Evolutionary conservation across 1,140 invertebrate genomes (phyloP), one percentile per base, ranked within the genome.

Genomic region (Cydia splendana): DNA sequence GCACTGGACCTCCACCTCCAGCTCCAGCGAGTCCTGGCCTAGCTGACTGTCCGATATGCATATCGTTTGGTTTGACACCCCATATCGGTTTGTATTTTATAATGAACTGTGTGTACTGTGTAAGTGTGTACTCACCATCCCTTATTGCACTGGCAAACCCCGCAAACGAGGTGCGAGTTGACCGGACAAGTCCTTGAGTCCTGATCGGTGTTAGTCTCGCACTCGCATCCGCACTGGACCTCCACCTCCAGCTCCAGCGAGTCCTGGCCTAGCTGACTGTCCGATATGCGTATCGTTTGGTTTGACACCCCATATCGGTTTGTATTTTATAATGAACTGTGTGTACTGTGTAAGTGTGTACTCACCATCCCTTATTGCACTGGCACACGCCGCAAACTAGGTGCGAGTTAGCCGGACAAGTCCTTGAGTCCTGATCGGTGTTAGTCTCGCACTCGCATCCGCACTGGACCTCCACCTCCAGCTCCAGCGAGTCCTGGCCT

Each of bases 361-460:
- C 88, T 88, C 84, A 95, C 95, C 95, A 95, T 84, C 94, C 94
- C 75, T 91, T 85, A 77, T 94, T 88, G 77, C 95, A 96, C 38
- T 87, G 83, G 77, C 95, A 95, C 75, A 93, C 93, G 67, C 95
- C 95, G 78, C 95, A 96, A 20, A 93, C 83, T 13, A 94, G 81
- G 34, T 91, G 91, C 3, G 95, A 94, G 81, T 95, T 91, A 30
- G 80, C 76, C 6, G 94, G 91, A 79, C 93, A 94, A 30, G 85
- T 86, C 24, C 76, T 69, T 77, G 85, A 79, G 65, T 82, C 80
- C 74, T 80, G 77, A 15, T 80, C 76, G 34, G 77, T 9, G 20
- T 88, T 85, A 5, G 82, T 79, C 28, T 86, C 78, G 78, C 94
- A 94, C 24, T 88, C 78, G 79, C 94, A 95, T 5, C 88, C 87